Conservation (phyloP, 2,797 vertebrate genomes). For the Luscinia luscinia region DNA sequence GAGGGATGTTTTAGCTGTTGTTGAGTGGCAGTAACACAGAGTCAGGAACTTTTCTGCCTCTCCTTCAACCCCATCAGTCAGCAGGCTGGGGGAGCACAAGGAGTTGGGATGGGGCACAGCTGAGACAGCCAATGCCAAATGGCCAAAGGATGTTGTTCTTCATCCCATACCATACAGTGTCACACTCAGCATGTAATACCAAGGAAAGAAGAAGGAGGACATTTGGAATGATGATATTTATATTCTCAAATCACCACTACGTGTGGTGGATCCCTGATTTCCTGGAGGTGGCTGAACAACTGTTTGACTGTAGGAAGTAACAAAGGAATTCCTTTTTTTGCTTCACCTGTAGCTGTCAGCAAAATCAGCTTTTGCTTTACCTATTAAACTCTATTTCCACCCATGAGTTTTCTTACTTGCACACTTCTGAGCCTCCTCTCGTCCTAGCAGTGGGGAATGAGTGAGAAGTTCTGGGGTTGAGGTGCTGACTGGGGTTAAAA, state of each 20-base stretch:
- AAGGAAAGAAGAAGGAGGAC: not conserved
- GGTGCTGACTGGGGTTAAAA: not conserved
- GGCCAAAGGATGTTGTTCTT: not conserved
- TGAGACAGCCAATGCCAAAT: rapidly evolving
- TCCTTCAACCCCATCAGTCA: rapidly evolving
- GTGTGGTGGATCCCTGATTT: rapidly evolving
- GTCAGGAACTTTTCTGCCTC: not conserved
- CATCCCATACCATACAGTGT: rapidly evolving
- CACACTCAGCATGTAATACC: rapidly evolving
- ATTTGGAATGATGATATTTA: rapidly evolving
- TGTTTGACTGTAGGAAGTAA: rapidly evolving
- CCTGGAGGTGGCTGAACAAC: not conserved
- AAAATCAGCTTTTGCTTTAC: not conserved
- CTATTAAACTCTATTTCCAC: not conserved
- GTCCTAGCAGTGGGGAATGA: not conserved
- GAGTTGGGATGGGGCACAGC: rapidly evolving
- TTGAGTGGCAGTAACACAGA: not conserved
- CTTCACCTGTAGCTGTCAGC: not conserved
- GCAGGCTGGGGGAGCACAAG: not conserved
- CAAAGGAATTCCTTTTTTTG: not conserved
- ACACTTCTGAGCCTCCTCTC: not conserved
- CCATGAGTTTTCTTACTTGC: not conserved
- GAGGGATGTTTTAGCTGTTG: not conserved
- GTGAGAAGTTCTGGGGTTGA: not conserved
- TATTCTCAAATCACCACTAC: rapidly evolving